Evolutionary conservation across 2,888 invertebrate genomes (phyloP).

Genomic region (Agriopis marginaria): DNA sequence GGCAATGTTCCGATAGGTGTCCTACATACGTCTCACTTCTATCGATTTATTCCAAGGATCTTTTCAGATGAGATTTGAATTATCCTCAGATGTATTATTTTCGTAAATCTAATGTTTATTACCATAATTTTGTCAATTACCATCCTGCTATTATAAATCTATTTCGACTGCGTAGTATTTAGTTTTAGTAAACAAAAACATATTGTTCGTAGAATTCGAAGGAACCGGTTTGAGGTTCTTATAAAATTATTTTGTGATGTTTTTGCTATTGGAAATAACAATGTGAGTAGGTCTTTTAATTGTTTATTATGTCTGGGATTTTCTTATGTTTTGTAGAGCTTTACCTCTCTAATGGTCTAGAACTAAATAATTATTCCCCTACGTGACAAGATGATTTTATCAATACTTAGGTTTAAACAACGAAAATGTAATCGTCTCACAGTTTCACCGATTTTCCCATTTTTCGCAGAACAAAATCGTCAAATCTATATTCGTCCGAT

Average conservation of each 20-base stretch:
- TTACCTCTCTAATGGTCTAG: too few species aligned
- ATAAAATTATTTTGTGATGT: constrained; percentile 6
- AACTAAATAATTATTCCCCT: too few species aligned
- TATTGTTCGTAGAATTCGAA: constrained; percentile 2
- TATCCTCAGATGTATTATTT: constrained; percentile 13
- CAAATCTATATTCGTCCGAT: too few species aligned
- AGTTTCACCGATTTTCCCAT: too few species aligned
- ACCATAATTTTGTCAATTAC: constrained; percentile 15
- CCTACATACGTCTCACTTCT: not conserved
- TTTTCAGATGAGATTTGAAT: constrained; percentile 20
- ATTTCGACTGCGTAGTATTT: constrained; percentile 26
- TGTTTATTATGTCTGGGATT: not conserved
- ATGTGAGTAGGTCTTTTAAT: constrained; percentile 19
- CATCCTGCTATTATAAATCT: constrained; percentile 18
- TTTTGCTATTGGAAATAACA: constrained; percentile 9
- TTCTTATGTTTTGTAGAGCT: not conserved
- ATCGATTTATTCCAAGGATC: constrained; percentile 4
- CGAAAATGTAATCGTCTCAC: too few species aligned
- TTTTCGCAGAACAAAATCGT: too few species aligned
- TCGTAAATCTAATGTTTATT: constrained; percentile 15
- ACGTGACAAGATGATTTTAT: too few species aligned
- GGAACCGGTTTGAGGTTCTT: constrained; percentile 18
- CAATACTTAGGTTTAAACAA: too few species aligned
- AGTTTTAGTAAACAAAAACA: constrained; percentile 23
- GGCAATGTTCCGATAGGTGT: not conserved